Conservation (phyloP, 2,113 vertebrate genomes). For the Rhinolophus sinicus region DNA sequence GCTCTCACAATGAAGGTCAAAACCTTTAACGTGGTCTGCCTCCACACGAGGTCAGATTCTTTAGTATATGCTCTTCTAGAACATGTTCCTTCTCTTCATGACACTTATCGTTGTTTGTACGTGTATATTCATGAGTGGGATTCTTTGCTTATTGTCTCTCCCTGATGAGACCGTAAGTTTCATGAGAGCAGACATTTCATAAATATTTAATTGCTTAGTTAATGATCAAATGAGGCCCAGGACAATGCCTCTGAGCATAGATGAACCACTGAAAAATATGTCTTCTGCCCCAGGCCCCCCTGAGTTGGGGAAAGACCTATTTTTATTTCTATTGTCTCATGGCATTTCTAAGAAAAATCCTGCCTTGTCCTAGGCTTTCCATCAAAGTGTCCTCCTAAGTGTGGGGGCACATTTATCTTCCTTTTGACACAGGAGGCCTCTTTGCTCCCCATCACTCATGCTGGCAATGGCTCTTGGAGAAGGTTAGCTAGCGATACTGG, state of each 20-base stretch:
- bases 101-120: not conserved
- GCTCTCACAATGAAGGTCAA: conserved; percentile 7
- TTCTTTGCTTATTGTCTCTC: not conserved
- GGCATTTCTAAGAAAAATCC: conserved; percentile 69
- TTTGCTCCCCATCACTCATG: conserved; percentile 54
- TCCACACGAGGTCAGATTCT: not conserved
- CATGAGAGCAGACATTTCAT: conserved; percentile 23
- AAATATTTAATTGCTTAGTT: conserved; percentile 45
- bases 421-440: conserved; percentile 52
- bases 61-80: not conserved
- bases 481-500: conserved; percentile 23
- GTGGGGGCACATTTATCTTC: conserved; percentile 62
- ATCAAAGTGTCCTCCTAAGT: conserved; percentile 64
- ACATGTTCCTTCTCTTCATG: not conserved
- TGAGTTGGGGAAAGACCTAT: conserved; percentile 35
- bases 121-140: conserved; percentile 25
- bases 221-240: conserved; percentile 9
- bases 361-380: conserved; percentile 54
- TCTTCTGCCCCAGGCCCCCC: not conserved
- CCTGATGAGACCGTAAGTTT: conserved; percentile 41
- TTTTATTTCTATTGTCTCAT: conserved; percentile 68
- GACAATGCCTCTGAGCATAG: not conserved
- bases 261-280: conserved; percentile 50
- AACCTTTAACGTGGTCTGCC: not conserved
- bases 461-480: conserved; percentile 41